Evolutionary conservation across 2,888 invertebrate genomes (phyloP), one percentile per base, ranked within the genome.

Genomic region (Nomada goodeniana): DNA sequence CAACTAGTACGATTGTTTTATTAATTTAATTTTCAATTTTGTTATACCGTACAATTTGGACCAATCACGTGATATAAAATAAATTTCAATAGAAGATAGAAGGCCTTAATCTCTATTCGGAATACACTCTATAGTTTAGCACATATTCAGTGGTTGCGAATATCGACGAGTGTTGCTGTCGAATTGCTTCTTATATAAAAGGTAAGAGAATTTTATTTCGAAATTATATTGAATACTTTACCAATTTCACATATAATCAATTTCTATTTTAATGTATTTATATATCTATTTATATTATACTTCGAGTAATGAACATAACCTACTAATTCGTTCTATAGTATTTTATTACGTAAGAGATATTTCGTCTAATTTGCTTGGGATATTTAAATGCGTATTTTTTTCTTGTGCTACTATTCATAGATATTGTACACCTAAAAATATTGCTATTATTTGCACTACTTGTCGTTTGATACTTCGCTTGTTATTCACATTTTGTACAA

Each of bases 311-410:
- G n/a, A 42, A 61, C 67, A 60, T 81, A 86, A 83, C 77, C 83
- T 79, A 75, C 10, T 55, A 60, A 64, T 50, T 7, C 23, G 52
- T 71, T 71, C n/a, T 71, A 68, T 74, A 80, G 53, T 52, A 55
- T 82, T 82, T 65, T 61, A 82, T 87, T 87, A 87, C 82, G 80
- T 87, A 87, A 87, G 87, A 65, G 63, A 80, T 60, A 69, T 65
- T 18, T 59, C 60, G 29, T 10, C 29, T 50, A 70, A 36, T 5
- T 47, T 59, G 15, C 13, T 65, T 26, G 50, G 26, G 10, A 26
- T 26, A 44, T 71, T 2, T 61, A 2, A 18, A 57, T 55, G 7
- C n/a, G 1, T 52, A 44, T 36, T 69, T 70, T 3, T 15, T 47
- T 50, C 18, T 11, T 23, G 11, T n/a, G 10, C 10, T 2, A n/a